phyloP scores from a whole-genome alignment of 2,113 vertebrate species.

The Rutilus rutilus region DNA sequence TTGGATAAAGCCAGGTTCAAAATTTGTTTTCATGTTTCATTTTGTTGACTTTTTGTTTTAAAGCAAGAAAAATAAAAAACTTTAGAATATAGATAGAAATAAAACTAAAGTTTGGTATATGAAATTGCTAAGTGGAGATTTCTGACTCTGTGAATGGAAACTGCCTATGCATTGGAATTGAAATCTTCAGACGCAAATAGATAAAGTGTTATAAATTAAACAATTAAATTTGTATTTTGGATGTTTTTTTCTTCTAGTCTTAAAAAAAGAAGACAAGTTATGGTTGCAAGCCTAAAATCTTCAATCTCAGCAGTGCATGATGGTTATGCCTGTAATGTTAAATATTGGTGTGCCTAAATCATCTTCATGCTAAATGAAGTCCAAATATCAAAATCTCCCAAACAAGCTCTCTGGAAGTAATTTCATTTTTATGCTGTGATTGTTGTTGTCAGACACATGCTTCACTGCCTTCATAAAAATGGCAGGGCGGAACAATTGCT shows the following conservation, averaged over 20 bases:
- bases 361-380: constrained; percentile 37
- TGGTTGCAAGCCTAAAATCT: background rate
- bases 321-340: too few species aligned
- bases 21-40: too few species aligned
- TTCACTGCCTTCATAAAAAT: constrained; percentile 60
- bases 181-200: too few species aligned
- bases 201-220: too few species aligned
- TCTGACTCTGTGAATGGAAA: too few species aligned
- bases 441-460: constrained; percentile 61
- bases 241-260: too few species aligned
- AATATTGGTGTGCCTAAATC: background rate
- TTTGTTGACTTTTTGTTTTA: background rate
- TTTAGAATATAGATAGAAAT: background rate
- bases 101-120: background rate
- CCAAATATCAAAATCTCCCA: constrained; percentile 41
- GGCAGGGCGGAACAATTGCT: constrained; percentile 51
- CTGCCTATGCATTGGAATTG: too few species aligned
- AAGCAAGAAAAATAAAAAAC: background rate
- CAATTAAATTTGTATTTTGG: too few species aligned
- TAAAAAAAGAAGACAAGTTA: too few species aligned
- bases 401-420: constrained; percentile 40
- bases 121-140: background rate
- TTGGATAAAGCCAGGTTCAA: too few species aligned
- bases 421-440: constrained; percentile 47
- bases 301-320: background rate